phyloP scores from a whole-genome alignment of 64 coral and sea anemone genomes.

The Platygyra sinensis region DNA sequence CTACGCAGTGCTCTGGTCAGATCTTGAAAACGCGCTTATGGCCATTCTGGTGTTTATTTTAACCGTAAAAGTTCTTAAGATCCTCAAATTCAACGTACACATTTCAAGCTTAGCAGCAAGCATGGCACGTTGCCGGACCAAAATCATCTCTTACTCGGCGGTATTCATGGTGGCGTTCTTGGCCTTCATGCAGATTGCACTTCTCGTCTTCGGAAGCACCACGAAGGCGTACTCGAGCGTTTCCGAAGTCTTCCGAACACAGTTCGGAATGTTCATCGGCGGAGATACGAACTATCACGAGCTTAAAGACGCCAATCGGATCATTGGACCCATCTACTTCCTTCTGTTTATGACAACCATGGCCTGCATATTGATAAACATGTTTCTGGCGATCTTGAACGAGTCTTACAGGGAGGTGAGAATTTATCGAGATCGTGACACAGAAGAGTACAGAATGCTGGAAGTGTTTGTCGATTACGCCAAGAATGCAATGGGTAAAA shows the following conservation, averaged over 20 bases:
- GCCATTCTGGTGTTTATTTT: slow-evolving; percentile 80
- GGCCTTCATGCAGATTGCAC: slow-evolving; percentile 80
- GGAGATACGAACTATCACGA: slow-evolving; percentile 68
- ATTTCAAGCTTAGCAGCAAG: slow-evolving; percentile 76
- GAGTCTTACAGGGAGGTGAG: slow-evolving; percentile 83
- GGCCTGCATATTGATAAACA: slow-evolving; percentile 85
- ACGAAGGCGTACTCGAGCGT: slow-evolving; percentile 68
- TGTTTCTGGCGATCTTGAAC: slow-evolving; percentile 94
- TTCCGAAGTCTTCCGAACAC: slow-evolving; percentile 73
- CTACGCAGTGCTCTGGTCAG: slow-evolving; percentile 86
- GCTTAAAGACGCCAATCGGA: slow-evolving; percentile 56
- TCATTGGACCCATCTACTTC: slow-evolving; percentile 82
- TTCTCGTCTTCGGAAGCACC: slow-evolving; percentile 78
- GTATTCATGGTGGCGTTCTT: slow-evolving; percentile 85
- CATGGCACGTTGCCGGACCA: slow-evolving; percentile 66
- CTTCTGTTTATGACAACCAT: slow-evolving; percentile 83
- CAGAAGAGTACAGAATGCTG: slow-evolving; percentile 82
- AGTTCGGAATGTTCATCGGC: slow-evolving; percentile 86
- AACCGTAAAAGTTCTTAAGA: slow-evolving; percentile 83
- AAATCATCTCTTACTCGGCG: slow-evolving; percentile 76
- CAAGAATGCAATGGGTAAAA: slow-evolving; percentile 44
- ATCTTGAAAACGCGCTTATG: slow-evolving; percentile 80
- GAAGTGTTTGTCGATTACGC: slow-evolving; percentile 76
- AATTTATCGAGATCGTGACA: slow-evolving; percentile 57
- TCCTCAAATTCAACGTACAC: slow-evolving; percentile 88